Percentiles rank a stretch among this genome's conserved stretches.
These are phyloP conservation scores for Gortyna flavago DNA, from an alignment of 2,888 invertebrate species.

Conservation along the genomic window DNA sequence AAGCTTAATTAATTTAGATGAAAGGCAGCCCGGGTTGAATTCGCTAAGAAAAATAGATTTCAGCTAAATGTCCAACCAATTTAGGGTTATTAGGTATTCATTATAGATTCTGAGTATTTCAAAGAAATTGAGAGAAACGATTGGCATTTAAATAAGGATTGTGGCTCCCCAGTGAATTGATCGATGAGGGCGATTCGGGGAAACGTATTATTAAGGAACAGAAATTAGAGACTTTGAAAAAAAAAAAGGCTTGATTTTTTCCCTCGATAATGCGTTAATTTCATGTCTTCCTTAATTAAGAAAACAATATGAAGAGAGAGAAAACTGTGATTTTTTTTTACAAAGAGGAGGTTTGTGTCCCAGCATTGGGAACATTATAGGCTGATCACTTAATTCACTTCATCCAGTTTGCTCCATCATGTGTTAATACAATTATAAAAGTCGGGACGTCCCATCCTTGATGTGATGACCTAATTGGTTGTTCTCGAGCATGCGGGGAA, in stretches of 20 bases:
- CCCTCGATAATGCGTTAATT: not conserved
- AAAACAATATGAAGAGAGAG: not conserved
- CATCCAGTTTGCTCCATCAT: not conserved
- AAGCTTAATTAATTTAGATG: constrained; percentile 40
- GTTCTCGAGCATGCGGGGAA: not conserved
- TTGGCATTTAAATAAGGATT: not conserved
- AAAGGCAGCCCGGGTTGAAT: not conserved
- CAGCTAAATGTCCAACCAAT: constrained; percentile 9
- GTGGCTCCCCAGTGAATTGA: not conserved
- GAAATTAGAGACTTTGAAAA: not conserved
- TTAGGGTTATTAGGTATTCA: constrained; percentile 21
- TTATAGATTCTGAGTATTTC: constrained; percentile 23
- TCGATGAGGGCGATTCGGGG: not conserved
- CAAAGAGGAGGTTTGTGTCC: not conserved
- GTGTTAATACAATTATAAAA: constrained; percentile 34
- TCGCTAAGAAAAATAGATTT: constrained; percentile 36
- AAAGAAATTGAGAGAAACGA: not conserved
- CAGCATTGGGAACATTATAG: not conserved
- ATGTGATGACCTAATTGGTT: constrained; percentile 34
- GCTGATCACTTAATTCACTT: constrained; percentile 2
- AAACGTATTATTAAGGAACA: not conserved
- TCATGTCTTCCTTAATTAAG: not conserved
- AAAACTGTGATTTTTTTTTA: too few relatives aligned
- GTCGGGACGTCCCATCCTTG: constrained; percentile 4
- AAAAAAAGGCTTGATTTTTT: not conserved